Base-by-base conservation (phyloP, 2,888 invertebrate species). In the Trichacis sp. region DNA sequence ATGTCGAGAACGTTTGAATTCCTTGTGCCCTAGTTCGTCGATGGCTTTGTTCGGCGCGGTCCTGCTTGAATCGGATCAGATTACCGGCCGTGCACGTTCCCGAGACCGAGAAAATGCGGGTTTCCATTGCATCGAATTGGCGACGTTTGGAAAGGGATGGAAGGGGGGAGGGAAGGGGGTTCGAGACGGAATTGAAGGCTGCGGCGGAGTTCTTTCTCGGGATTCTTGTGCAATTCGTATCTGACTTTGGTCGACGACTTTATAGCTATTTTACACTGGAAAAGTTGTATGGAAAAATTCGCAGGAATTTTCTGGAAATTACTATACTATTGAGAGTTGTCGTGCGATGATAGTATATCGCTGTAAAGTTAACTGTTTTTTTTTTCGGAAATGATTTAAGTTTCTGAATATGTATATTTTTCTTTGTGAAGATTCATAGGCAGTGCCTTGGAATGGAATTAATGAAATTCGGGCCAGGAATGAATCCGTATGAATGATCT, bases 61-160 rank as follows among this genome's bases (percentile, higher is more conserved):
- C 68, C 70, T 72, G 72, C 70, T 72, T 66, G 73, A 73, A 76
- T 76, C 70, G 67, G 77, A 79, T 80, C 77, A 74, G 78, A 80
- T 80, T 80, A 80, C 80, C 65, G 73, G 67, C 68, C 70, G 70
- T 71, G 73, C 69, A 60, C 65, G 72, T 71, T 77, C 73, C n/a
- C 72, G 63, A 52, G 52, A 69, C 64, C 71, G 64, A 69, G 73
- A 71, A 75, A 76, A 77, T 76, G 76, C 76, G 75, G 75, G 73
- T 72, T 74, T 77, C 75, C 75, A 75, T 74, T 75, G 78, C 77
- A 74, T 71, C 69, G 73, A 77, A 77, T 76, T 73, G 74, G 67
- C 69, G 72, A 74, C 69, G 72, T 75, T 73, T 72, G 74, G 74
- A 72, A 75, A 60, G 58, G 69, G 57, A 29, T 15, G 33, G 36